Conservation (phyloP, 2,113 vertebrate genomes). For the Cyrtonyx montezumae region DNA sequence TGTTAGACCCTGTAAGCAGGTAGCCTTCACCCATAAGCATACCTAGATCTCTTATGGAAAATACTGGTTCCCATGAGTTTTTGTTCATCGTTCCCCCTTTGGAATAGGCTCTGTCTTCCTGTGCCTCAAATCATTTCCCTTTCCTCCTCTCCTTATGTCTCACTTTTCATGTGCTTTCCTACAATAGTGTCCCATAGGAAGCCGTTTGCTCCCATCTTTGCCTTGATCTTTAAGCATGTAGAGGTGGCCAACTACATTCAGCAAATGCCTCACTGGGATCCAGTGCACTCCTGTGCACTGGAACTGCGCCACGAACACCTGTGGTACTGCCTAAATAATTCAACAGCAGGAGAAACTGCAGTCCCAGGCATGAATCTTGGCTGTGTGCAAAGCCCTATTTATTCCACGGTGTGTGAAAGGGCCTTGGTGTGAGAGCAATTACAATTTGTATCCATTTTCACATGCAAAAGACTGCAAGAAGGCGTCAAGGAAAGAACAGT, state of each 20-base stretch:
- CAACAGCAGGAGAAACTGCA: slow-evolving; percentile 25
- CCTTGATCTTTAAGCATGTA: background rate
- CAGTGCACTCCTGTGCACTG: background rate
- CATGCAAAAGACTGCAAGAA: background rate
- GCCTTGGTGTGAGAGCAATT: background rate
- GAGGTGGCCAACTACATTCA: slow-evolving; percentile 23
- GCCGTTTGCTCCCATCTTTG: slow-evolving; percentile 13
- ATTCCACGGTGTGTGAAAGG: background rate
- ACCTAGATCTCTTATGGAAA: background rate
- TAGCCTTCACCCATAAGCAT: background rate
- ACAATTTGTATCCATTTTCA: background rate
- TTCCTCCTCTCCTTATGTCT: background rate
- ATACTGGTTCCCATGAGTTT: background rate
- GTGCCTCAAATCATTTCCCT: background rate
- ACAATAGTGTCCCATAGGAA: background rate
- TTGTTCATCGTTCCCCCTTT: background rate
- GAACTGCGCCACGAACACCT: slow-evolving; percentile 13
- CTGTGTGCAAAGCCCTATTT: background rate
- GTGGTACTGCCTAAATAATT: slow-evolving; percentile 36
- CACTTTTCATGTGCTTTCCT: slow-evolving; percentile 16
- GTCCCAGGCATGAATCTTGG: background rate
- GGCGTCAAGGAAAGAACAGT: background rate
- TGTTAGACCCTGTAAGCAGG: background rate
- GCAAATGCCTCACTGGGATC: slow-evolving; percentile 11
- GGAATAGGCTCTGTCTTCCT: background rate